Evolutionary conservation across 2,797 vertebrate species (phyloP), one percentile per base, ranked within the genome.

Genomic region (Paratrypauchen microcephalus): DNA sequence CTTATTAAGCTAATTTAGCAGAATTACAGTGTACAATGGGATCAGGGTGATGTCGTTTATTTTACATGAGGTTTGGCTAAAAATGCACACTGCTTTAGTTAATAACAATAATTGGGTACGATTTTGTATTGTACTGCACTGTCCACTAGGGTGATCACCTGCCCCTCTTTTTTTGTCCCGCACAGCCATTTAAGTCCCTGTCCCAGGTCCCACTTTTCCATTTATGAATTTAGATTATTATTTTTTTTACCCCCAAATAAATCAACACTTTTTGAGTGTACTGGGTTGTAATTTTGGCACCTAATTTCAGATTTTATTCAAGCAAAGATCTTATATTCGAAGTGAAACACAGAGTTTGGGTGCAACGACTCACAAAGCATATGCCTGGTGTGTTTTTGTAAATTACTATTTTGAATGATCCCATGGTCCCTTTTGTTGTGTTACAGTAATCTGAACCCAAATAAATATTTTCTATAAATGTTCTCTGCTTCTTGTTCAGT

Each of bases 1-100:
- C 85, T 87, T 80, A 82, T 69, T 70, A 71, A 87, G 86, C 52
- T 83, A 78, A 77, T 84, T 85, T 78, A 73, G 68, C 57, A 16
- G 54, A 7, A 72, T 73, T 78, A 66, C 41, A 45, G 79, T 84
- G 77, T 69, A 61, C 81, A 87, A 80, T 87, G 80, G 74, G 66
- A 86, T 83, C 70, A 80, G 47, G 36, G 23, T 57, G 57, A 55
- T 78, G 71, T 83, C 72, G 79, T 71, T 74, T 72, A 59, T 83
- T 79, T 62, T 61, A 69, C 32, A 70, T 64, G 67, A 48, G 67
- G 60, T 76, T 62, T 52, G 60, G 69, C 68, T 60, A 63, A 71
- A 80, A 84, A 82, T 70, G 69, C 71, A 71, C 74, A 81, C 47
- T 69, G 60, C 74, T 71, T 71, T 65, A 77, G 62, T 84, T 79